Evolutionary conservation across 2,113 vertebrate species (phyloP).

Genomic region (Aleadryas rufinucha): DNA sequence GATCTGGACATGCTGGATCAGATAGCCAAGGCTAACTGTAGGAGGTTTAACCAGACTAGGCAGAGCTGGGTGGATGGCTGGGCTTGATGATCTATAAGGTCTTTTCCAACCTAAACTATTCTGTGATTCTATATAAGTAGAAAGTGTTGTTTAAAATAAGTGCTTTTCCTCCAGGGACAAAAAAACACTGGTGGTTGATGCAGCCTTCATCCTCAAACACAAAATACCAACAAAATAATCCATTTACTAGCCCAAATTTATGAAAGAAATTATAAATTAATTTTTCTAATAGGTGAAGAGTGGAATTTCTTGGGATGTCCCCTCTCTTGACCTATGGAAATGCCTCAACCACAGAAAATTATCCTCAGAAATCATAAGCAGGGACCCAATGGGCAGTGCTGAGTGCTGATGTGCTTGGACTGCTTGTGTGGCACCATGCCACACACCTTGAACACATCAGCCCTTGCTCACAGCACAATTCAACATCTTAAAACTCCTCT

Average conservation of each 20-base stretch:
- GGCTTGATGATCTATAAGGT: neutral
- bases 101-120: neutral
- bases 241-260: neutral
- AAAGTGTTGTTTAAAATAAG: conserved; percentile 1
- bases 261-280: neutral
- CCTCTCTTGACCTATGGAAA: conserved; percentile 7
- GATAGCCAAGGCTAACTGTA: neutral
- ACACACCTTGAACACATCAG: neutral
- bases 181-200: neutral
- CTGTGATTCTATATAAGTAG: neutral
- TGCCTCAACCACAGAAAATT: neutral
- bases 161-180: neutral
- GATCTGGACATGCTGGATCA: neutral
- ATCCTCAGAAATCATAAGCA: neutral
- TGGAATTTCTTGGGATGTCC: neutral
- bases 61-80: neutral
- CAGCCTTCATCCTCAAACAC: neutral
- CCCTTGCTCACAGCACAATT: neutral
- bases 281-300: neutral
- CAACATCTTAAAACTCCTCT: neutral
- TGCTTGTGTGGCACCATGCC: neutral
- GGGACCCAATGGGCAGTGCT: neutral
- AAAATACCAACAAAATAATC: neutral
- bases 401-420: neutral
- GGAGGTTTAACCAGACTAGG: neutral